phyloP scores from a whole-genome alignment of 2,888 invertebrate species.

The Eurois occulta region DNA sequence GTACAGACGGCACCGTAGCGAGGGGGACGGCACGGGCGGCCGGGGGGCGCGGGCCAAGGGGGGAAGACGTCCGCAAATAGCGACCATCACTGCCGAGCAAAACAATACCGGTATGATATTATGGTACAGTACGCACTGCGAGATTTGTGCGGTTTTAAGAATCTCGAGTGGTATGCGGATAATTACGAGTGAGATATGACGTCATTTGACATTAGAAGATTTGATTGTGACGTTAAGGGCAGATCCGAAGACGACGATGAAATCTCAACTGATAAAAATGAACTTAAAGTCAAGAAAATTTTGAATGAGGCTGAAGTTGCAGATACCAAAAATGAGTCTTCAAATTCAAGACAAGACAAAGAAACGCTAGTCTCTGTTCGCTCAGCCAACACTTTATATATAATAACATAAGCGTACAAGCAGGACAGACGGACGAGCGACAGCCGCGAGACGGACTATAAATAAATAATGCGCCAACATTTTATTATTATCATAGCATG shows the following conservation, averaged over 20 bases:
- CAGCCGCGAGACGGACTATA: conserved; percentile 90
- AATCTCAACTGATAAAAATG: background rate
- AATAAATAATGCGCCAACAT: conserved; percentile 91
- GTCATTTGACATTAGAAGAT: conserved; percentile 47
- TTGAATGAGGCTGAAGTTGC: background rate
- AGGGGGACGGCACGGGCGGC: conserved; percentile 65
- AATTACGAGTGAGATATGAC: conserved; percentile 58
- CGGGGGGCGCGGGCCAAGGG: conserved; percentile 65
- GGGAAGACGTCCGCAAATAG: conserved; percentile 88
- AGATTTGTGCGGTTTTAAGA: conserved; percentile 72
- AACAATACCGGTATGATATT: conserved; percentile 89
- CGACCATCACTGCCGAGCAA: conserved; percentile 87
- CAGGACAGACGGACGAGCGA: conserved; percentile 88
- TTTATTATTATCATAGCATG: conserved; percentile 89
- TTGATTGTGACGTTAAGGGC: background rate
- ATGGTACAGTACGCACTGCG: conserved; percentile 79
- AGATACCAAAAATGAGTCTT: conserved; percentile 20
- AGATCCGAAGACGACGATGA: background rate
- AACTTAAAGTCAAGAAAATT: background rate
- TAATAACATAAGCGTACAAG: conserved; percentile 79
- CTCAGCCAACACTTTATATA: conserved; percentile 75
- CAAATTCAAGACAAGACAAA: conserved; percentile 55
- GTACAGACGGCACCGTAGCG: conserved; percentile 87
- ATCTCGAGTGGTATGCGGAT: conserved; percentile 64
- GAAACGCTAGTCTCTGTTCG: conserved; percentile 64